These are phyloP conservation scores for Netelia inedita DNA, from an alignment of 2,888 invertebrate species.

Conservation along the genomic window DNA sequence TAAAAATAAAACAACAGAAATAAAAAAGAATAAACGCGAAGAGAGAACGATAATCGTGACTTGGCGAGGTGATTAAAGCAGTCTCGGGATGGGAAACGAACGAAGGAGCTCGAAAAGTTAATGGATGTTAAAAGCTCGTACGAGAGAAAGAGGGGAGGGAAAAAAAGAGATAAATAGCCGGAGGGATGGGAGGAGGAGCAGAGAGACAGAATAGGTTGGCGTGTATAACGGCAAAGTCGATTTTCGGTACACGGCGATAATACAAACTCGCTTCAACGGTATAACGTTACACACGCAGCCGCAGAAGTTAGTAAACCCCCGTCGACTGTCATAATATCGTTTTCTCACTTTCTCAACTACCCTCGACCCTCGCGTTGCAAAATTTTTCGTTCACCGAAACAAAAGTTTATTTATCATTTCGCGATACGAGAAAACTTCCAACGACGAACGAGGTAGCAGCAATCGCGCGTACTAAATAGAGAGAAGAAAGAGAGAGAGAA, in stretches of 20 bases:
- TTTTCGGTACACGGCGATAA: slow-evolving; percentile 10
- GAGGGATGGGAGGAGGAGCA: neutral
- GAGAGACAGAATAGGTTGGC: slow-evolving; percentile 17
- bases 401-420: slow-evolving; percentile 12
- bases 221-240: slow-evolving; percentile 24
- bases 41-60: slow-evolving; percentile 12
- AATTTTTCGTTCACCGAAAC: slow-evolving; percentile 1
- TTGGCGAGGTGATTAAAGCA: slow-evolving; percentile 25
- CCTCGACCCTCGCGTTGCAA: slow-evolving; percentile 2
- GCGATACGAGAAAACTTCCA: neutral
- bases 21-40: slow-evolving; percentile 5
- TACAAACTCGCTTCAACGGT: neutral
- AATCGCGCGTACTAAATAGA: neutral
- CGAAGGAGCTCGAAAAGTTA: slow-evolving; percentile 41
- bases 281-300: slow-evolving; percentile 7
- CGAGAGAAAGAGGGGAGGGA: neutral
- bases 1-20: neutral
- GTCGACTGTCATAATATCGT: slow-evolving; percentile 32
- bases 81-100: neutral
- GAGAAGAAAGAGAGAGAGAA: neutral
- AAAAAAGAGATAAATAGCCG: neutral
- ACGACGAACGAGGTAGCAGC: no score
- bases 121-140: slow-evolving; percentile 15
- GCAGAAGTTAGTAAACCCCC: neutral
- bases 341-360: slow-evolving; percentile 18